Conservation (phyloP, 1,140 invertebrate genomes). For the Paramacrobiotus metropolitanus region DNA sequence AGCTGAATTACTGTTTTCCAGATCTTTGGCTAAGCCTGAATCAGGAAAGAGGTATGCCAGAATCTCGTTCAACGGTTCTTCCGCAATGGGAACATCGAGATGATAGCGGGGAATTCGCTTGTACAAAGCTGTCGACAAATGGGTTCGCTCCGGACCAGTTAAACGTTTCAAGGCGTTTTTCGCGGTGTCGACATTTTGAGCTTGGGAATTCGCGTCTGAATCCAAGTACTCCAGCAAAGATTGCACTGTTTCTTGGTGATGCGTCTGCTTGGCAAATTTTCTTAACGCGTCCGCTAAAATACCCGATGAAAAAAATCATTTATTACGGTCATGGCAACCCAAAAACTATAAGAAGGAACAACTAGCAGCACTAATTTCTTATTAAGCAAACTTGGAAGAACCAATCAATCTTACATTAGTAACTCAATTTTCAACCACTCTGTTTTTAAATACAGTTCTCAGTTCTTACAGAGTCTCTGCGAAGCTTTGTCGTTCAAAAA, state of each 20-base stretch:
- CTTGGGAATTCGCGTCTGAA: not conserved
- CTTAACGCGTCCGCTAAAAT: slow-evolving; percentile 21
- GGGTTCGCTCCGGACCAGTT: not conserved
- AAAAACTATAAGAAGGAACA: too few relatives aligned
- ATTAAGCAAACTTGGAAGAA: too few relatives aligned
- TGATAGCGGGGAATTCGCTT: not conserved
- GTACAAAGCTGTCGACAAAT: not conserved
- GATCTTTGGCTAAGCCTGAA: slow-evolving; percentile 13
- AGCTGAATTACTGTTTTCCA: too few relatives aligned
- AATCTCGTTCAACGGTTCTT: slow-evolving; percentile 46
- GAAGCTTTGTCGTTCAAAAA: slow-evolving; percentile 22
- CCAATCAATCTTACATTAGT: too few relatives aligned
- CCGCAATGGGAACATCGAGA: slow-evolving; percentile 33
- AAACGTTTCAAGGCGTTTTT: not conserved
- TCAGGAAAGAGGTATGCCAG: slow-evolving; percentile 70
- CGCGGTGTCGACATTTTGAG: not conserved
- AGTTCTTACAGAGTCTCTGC: slow-evolving; percentile 21
- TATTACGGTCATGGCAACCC: too few relatives aligned
- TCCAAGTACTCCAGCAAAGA: not conserved
- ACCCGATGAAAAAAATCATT: slow-evolving; percentile 5
- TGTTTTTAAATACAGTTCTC: too few relatives aligned
- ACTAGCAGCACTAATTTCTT: too few relatives aligned
- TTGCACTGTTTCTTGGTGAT: slow-evolving; percentile 19
- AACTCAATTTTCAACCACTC: too few relatives aligned
- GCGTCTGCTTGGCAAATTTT: slow-evolving; percentile 21